phyloP scores from a whole-genome alignment of 2,888 invertebrate species.

The Podabrus alpinus region DNA sequence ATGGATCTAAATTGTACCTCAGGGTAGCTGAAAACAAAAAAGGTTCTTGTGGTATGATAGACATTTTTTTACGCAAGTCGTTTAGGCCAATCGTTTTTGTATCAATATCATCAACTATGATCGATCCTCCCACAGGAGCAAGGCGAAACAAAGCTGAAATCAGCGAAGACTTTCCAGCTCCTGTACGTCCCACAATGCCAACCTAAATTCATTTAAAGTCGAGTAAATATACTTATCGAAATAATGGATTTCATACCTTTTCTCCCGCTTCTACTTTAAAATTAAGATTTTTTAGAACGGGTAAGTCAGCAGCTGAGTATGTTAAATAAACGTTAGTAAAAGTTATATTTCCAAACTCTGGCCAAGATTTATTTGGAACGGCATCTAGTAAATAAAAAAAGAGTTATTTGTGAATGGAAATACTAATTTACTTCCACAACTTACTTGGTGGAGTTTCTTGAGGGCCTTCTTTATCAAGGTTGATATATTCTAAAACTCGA shows the following conservation, averaged over 20 bases:
- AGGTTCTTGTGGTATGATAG: conserved; percentile 65
- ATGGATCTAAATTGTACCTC: conserved; percentile 83
- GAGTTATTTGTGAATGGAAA: background rate
- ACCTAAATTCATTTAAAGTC: conserved; percentile 57
- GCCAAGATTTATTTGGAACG: conserved; percentile 54
- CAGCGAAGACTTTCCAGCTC: conserved; percentile 83
- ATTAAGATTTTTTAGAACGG: conserved; percentile 71
- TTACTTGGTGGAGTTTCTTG: conserved; percentile 56
- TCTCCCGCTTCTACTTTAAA: conserved; percentile 65
- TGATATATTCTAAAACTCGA: conserved; percentile 59
- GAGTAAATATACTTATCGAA: background rate
- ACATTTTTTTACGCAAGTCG: conserved; percentile 77
- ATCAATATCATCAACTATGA: conserved; percentile 75
- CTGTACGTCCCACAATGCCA: conserved; percentile 84
- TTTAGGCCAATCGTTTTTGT: conserved; percentile 73
- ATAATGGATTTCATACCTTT: conserved; percentile 58
- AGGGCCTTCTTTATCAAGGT: conserved; percentile 55
- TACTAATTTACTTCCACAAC: background rate
- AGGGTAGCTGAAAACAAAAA: conserved; percentile 73
- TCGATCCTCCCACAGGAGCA: conserved; percentile 75
- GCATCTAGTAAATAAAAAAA: conserved; percentile 1
- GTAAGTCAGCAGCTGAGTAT: conserved; percentile 65
- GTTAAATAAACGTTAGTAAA: conserved; percentile 66
- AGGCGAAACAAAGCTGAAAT: conserved; percentile 83
- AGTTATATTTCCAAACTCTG: conserved; percentile 61